These are phyloP conservation scores for Kryptopterus vitreolus DNA, from an alignment of 2,797 vertebrate genomes.

Conservation along the genomic window DNA sequence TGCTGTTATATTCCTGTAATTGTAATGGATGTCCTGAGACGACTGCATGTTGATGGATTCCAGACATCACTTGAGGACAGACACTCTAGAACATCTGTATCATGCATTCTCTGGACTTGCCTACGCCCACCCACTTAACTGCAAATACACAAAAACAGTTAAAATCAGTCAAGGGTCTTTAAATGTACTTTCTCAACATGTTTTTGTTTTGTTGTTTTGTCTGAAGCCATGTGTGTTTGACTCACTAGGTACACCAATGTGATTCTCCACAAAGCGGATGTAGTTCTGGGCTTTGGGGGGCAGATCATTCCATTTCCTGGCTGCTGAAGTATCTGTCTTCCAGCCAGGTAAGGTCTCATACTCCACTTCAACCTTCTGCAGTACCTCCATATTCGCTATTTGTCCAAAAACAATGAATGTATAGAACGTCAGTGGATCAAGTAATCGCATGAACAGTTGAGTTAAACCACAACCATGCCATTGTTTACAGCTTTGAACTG, in stretches of 20 bases:
- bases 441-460: background rate
- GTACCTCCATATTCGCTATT: conserved; percentile 92
- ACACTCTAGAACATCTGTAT: conserved; percentile 92
- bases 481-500: too few species aligned
- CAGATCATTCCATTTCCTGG: conserved; percentile 93
- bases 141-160: conserved; percentile 52
- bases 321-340: conserved; percentile 91
- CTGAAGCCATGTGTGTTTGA: conserved; percentile 41
- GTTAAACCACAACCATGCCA: too few species aligned
- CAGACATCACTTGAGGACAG: conserved; percentile 2
- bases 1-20: conserved; percentile 7
- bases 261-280: conserved; percentile 95
- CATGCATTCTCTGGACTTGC: conserved; percentile 97
- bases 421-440: background rate
- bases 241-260: conserved; percentile 93
- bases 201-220: background rate
- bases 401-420: background rate
- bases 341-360: conserved; percentile 96
- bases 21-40: conserved; percentile 26
- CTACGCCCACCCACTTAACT: conserved; percentile 99
- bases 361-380: conserved; percentile 96
- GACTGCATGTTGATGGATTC: background rate
- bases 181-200: background rate
- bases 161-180: conserved; percentile 29
- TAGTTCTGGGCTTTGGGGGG: conserved; percentile 95